Evolutionary conservation across 2,888 invertebrate genomes (phyloP), one percentile per base, ranked within the genome.

Genomic region (Andrena haemorrhoa): DNA sequence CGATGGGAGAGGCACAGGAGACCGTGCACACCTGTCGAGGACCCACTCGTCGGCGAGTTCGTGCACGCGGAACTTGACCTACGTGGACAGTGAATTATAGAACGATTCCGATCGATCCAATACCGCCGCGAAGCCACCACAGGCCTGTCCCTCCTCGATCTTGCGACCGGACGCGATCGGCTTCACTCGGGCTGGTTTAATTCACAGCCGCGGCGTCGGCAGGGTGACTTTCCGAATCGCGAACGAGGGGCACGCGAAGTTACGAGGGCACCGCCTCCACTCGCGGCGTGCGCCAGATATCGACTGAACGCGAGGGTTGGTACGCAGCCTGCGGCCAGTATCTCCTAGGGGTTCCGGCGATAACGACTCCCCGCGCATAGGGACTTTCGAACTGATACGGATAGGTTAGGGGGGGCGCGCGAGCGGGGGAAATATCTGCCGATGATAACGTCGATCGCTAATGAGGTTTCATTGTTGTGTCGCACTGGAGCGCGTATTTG

Each of bases 291-390:
- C 83, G 90, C 88, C 82, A 87, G 90, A 90, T 93, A 93, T 93
- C 92, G 92, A 92, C 92, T 92, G 89, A 90, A 89, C 86, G 20
- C 23, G 87, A 79, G 91, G 90, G 90, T 89, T 88, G 89, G 83
- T 88, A 84, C 85, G 83, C 83, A 86, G 73, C 75, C 86, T 10
- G 51, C 53, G 33, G 26, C 16, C 20, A 33, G 63, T 80, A 60
- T 60, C 73, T 47, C 58, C 70, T 76, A 75, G 82, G 84, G 79
- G 73, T 85, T 77, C 56, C n/a, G 63, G 35, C 69, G 85, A 88
- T 88, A 88, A 88, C 78, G 74, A 65, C 64, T 71, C 49, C 29
- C 76, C 49, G 65, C 31, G 58, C 70, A 82, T 85, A 87, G 87
- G 85, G 88, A 84, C 83, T 86, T 82, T 84, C 33, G 71, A 79